A percentile compares a stretch with the other conserved stretches of the same genome.
These are phyloP conservation scores for Tinea trinotella DNA, from an alignment of 2,888 invertebrate species.

Conservation along the genomic window DNA sequence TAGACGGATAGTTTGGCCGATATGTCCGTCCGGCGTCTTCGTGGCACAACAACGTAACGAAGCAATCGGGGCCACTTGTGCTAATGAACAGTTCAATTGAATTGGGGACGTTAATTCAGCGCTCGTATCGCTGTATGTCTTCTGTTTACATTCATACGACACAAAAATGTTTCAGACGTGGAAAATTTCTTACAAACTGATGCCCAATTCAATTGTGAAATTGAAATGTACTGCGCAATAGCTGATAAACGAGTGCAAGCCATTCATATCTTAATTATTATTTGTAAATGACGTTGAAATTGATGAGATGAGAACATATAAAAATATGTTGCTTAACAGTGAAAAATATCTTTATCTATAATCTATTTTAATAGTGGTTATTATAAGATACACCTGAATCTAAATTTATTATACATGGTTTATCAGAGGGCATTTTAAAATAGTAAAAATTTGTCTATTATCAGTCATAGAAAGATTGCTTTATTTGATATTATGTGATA, in stretches of 20 bases:
- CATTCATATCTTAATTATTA: not conserved
- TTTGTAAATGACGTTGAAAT: too few relatives aligned
- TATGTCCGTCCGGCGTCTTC: too few relatives aligned
- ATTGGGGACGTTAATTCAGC: conserved; percentile 69
- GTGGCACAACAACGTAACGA: conserved; percentile 37
- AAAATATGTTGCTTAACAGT: not conserved
- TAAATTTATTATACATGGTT: not conserved
- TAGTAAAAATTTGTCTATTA: not conserved
- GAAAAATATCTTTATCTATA: not conserved
- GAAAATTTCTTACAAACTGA: conserved; percentile 8
- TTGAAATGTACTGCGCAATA: not conserved
- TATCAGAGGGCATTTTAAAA: not conserved
- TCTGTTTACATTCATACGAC: conserved; percentile 48
- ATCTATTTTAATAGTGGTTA: not conserved
- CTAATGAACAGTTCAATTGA: conserved; percentile 72
- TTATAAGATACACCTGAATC: not conserved
- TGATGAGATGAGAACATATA: not conserved
- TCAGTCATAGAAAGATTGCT: conserved; percentile 4
- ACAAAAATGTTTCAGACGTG: conserved; percentile 19
- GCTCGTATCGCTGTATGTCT: conserved; percentile 35
- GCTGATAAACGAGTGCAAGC: not conserved
- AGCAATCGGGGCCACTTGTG: conserved; percentile 72
- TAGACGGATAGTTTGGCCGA: too few relatives aligned
- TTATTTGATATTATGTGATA: conserved; percentile 4
- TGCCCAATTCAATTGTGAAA: not conserved